Conservation (phyloP, 2,888 invertebrate species). For the Cosmopolites sordidus region DNA sequence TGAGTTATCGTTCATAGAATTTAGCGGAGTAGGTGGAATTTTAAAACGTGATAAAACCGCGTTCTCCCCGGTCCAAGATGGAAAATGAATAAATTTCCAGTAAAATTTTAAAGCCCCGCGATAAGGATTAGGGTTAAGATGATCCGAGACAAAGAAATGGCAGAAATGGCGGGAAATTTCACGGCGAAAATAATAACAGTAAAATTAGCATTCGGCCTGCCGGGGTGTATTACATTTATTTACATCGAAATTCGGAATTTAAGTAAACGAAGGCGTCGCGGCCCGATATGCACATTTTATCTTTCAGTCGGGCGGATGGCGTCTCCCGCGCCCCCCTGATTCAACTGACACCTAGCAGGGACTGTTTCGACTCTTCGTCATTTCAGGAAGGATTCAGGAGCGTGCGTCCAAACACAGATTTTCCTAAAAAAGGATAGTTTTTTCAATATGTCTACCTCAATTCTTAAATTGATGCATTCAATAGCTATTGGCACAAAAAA, state of each 20-base stretch:
- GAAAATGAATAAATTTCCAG: conserved; percentile 19
- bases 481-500: no score
- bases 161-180: conserved; percentile 12
- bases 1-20: no score
- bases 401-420: no score
- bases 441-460: no score
- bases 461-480: no score
- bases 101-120: conserved; percentile 23
- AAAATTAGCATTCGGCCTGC: conserved; percentile 39
- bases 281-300: conserved; percentile 38
- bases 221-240: conserved; percentile 39
- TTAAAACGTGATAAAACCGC: no score
- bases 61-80: background rate
- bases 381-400: background rate
- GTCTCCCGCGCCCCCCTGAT: conserved; percentile 23
- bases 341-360: conserved; percentile 30
- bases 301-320: no score
- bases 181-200: conserved; percentile 27
- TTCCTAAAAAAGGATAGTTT: no score
- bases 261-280: conserved; percentile 40
- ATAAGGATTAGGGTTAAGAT: conserved; percentile 28
- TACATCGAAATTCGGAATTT: conserved; percentile 45
- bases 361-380: conserved; percentile 9
- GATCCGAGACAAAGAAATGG: conserved; percentile 26
- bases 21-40: no score